Evolutionary conservation across 2,888 invertebrate species (phyloP).

Genomic region (Agelastica alni): DNA sequence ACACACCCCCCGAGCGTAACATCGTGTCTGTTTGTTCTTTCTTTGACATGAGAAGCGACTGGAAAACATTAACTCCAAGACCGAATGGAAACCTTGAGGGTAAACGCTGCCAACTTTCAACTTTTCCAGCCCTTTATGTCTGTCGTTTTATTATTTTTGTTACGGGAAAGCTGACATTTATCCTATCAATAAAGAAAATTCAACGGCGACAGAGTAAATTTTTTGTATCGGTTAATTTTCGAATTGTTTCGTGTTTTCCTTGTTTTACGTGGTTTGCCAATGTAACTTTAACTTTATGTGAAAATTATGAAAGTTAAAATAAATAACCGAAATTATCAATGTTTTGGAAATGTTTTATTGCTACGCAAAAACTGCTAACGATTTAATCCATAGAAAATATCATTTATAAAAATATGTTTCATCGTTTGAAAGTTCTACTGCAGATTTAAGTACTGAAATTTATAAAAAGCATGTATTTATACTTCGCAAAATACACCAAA

Average conservation of each 20-base stretch:
- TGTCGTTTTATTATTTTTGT: constrained; percentile 14
- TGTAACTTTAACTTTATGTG: neutral
- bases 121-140: constrained; percentile 10
- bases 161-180: constrained; percentile 15
- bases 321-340: too few relatives aligned
- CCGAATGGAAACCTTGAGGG: constrained; percentile 19
- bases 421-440: too few relatives aligned
- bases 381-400: too few relatives aligned
- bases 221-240: constrained; percentile 3
- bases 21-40: constrained; percentile 30
- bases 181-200: constrained; percentile 13
- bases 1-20: constrained; percentile 29
- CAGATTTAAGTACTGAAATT: too few relatives aligned
- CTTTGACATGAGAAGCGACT: constrained; percentile 37
- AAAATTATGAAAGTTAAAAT: neutral
- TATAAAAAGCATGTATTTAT: too few relatives aligned
- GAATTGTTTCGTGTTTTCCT: constrained; percentile 4
- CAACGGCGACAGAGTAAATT: constrained; percentile 12
- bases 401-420: too few relatives aligned
- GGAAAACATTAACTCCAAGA: constrained; percentile 34
- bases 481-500: too few relatives aligned
- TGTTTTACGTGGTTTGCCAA: neutral
- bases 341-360: too few relatives aligned
- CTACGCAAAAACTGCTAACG: too few relatives aligned
- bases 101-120: constrained; percentile 22